Percentiles rank a stretch among this genome's conserved stretches.
Evolutionary conservation across 1,140 invertebrate genomes (phyloP).

Genomic region (Oreohelix idahoensis): DNA sequence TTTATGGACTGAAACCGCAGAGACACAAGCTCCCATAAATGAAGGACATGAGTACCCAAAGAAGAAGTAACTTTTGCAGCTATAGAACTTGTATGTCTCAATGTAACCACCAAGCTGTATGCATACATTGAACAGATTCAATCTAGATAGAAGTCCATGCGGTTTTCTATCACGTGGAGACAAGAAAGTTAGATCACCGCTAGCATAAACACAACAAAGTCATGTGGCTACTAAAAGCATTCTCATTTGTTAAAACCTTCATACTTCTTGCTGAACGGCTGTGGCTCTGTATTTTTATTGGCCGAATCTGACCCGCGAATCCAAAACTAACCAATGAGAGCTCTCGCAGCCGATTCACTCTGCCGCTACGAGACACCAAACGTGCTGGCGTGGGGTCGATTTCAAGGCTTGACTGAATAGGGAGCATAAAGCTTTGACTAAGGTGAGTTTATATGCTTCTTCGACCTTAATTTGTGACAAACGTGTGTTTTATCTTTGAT

Average conservation of each 20-base stretch:
- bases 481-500: neutral
- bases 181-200: neutral
- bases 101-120: no score
- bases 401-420: neutral
- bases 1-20: no score
- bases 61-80: no score
- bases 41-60: no score
- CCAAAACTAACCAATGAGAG: constrained; percentile 34
- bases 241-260: constrained; percentile 1
- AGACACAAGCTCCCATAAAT: no score
- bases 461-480: no score
- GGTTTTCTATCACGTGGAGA: no score
- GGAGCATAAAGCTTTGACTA: neutral
- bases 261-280: neutral
- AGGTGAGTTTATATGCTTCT: neutral
- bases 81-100: no score
- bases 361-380: constrained; percentile 27
- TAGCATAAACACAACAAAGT: neutral
- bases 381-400: constrained; percentile 34
- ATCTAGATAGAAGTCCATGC: no score
- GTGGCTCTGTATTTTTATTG: neutral
- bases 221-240: neutral
- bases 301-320: constrained; percentile 27
- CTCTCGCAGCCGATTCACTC: neutral
- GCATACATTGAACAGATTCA: no score